These are phyloP conservation scores for Troides helena DNA, from an alignment of 2,888 invertebrate genomes.

Conservation along the genomic window DNA sequence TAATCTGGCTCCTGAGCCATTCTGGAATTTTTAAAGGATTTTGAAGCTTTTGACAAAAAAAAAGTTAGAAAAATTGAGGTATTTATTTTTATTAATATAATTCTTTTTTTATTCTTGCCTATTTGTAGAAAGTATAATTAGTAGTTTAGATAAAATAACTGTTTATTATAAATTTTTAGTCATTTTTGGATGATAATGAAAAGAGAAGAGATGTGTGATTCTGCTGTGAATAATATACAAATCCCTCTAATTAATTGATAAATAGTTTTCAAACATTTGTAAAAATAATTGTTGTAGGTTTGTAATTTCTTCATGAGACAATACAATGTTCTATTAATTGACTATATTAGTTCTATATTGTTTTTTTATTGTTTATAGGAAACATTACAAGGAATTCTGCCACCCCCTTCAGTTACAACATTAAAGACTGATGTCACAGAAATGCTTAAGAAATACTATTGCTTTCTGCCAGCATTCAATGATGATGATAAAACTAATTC, in stretches of 20 bases:
- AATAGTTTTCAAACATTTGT: too few species aligned
- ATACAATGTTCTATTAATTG: too few species aligned
- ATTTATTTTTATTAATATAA: not conserved
- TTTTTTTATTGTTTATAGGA: constrained; percentile 62
- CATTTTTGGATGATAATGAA: too few species aligned
- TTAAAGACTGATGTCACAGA: constrained; percentile 83
- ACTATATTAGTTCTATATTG: too few species aligned
- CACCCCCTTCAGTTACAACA: constrained; percentile 87
- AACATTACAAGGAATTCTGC: constrained; percentile 84
- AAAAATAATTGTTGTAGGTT: too few species aligned
- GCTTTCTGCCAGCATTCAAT: constrained; percentile 75
- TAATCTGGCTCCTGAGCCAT: constrained; percentile 47
- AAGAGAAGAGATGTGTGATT: too few species aligned
- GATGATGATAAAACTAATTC: constrained; percentile 50
- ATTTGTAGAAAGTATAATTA: not conserved
- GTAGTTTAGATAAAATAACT: too few species aligned
- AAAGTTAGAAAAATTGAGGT: constrained; percentile 69
- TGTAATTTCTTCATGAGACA: too few species aligned
- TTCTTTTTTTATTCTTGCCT: not conserved
- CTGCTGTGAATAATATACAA: too few species aligned
- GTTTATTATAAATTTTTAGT: too few species aligned
- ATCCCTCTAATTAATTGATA: too few species aligned
- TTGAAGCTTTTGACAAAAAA: constrained; percentile 64
- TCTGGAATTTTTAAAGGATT: constrained; percentile 64
- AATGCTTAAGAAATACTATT: constrained; percentile 81